These are phyloP conservation scores for Ptychoptera albimana DNA, from an alignment of 2,888 invertebrate species.

Conservation along the genomic window DNA sequence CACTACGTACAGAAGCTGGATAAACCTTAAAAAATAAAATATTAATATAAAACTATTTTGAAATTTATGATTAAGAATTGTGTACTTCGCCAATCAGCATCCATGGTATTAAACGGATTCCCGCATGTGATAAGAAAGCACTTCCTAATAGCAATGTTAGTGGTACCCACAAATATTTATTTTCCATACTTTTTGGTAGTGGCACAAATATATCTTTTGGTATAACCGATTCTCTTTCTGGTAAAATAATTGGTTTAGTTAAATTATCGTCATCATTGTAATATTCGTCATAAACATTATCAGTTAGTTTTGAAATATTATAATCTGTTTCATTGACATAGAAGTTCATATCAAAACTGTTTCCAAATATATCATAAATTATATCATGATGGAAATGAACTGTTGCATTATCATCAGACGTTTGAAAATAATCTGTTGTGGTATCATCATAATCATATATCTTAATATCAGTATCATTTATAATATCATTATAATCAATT, in stretches of 20 bases:
- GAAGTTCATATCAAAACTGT: background rate
- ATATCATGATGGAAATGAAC: background rate
- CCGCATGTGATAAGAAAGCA: constrained; percentile 52
- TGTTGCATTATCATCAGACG: background rate
- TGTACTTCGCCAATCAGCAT: constrained; percentile 60
- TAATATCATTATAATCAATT: background rate
- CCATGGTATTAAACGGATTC: constrained; percentile 62
- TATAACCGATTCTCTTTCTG: constrained; percentile 4
- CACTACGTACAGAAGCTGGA: constrained; percentile 48
- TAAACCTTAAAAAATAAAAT: constrained; percentile 35
- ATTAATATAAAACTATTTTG: too few relatives aligned
- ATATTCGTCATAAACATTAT: constrained; percentile 3
- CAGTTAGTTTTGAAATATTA: background rate
- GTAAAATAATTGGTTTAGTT: background rate
- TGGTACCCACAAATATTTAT: constrained; percentile 49
- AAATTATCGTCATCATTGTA: background rate
- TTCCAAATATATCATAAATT: background rate
- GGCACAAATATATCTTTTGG: constrained; percentile 17
- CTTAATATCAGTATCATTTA: background rate
- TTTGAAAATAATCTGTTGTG: background rate
- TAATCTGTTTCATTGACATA: background rate
- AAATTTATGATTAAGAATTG: background rate
- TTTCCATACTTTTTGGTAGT: constrained; percentile 30
- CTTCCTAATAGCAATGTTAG: constrained; percentile 44
- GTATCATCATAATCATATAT: background rate